Evolutionary conservation across 2,797 vertebrate species (phyloP), one percentile per base, ranked within the genome.

Genomic region (Paratrypauchen microcephalus): DNA sequence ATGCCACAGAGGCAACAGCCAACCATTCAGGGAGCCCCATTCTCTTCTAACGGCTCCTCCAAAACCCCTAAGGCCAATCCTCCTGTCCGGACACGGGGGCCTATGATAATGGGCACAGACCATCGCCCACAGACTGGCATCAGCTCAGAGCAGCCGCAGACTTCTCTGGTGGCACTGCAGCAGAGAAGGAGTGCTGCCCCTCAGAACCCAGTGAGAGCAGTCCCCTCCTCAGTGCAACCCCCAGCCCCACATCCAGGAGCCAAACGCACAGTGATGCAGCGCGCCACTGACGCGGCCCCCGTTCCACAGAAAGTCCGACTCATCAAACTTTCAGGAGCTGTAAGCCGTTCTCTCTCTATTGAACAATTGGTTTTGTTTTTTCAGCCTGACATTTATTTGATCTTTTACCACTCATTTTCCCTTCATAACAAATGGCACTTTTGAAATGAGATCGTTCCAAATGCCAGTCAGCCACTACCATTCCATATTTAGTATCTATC

Each of bases 241-340:
- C 84, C 75, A 74, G 87, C 75, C 77, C 77, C 83, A 70, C 96
- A 95, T 86, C 87, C 91, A 0, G 95, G 93, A 0, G 83, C 94
- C 71, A 99, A 99, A 89, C 94, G 98, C 87, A 98, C 98, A 59
- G 97, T 99, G 76, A 96, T 98, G 95, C 97, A 99, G 89, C 93
- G 97, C 19, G 82, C 86, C 45, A 79, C 86, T 3, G 95, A 96
- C 3, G 90, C 87, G 69, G 93, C 93, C n/a, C 96, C 93, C 80
- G 85, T 94, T 77, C 93, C 95, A 64, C 93, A 95, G 82, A 99
- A 99, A 94, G 95, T 99, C 90, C 91, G 97, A 89, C 94, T 98
- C 73, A 95, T 99, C 90, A 98, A 97, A 90, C 91, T 97, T 88
- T 92, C 94, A 68, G 94, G 92, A 89, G 93, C 88, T 95, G 98